Base-by-base conservation (phyloP, 2,113 vertebrate genomes). In the Grammomys dolichurus region DNA sequence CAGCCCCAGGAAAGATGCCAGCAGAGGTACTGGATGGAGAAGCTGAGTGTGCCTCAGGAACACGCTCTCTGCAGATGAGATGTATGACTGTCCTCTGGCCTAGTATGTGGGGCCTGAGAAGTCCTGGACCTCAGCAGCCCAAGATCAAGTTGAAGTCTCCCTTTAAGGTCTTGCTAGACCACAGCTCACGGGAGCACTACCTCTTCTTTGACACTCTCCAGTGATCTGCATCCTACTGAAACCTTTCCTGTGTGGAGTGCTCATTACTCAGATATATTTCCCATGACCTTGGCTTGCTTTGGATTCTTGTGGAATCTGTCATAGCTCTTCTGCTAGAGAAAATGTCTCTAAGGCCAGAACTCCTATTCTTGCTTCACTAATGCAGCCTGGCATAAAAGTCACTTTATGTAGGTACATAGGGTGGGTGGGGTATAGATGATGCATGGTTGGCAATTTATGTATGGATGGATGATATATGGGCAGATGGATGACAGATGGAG, bases 41-140 rank as follows among this genome's bases (percentile, higher is more conserved):
- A 51, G 0, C 5, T 0, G 0, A 48, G 40, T 46, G 9, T 46
- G 17, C 33, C 5, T 33, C 17, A 60, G n/a, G n/a, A 91, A 36
- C 33, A 11, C 3, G 19, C 2, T 24, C 31, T 67, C 72, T 5
- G 13, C 10, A 40, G 11, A 89, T 19, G 51, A 88, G 63, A 72
- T 2, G 76, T 80, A 63, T 81, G 8, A 54, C 7, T 75, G 46
- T 70, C 56, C 33, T 80, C 65, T 31, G 81, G 31, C 65, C 51
- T 72, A 43, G 46, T 43, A 51, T 19, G 31, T 0, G 5, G 14
- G 7, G 3, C 40, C 3, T 28, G 22, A 58, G 31, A 65, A 22
- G n/a, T 16, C 9, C 76, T 77, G 36, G 76, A 60, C 20, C 65
- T 89, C 92, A 72, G 43, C 17, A 87, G 11, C 31, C 58, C 70